These are phyloP conservation scores for Palythoa grandiflora DNA, from an alignment of 92 coral and sea anemone species.

Conservation along the genomic window DNA sequence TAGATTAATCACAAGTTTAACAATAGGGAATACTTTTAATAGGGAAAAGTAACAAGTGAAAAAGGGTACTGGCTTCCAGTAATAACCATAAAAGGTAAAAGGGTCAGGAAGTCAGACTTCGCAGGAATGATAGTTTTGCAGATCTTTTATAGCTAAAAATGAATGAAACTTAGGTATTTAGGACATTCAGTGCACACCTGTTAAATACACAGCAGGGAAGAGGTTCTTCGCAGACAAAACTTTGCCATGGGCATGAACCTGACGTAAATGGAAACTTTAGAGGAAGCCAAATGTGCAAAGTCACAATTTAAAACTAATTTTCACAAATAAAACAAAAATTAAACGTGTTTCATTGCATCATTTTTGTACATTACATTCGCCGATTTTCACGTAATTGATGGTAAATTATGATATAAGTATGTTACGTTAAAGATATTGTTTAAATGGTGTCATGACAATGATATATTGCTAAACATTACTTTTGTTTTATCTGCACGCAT, in stretches of 20 bases:
- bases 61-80: too few relatives aligned
- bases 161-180: neutral
- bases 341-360: neutral
- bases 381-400: neutral
- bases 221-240: constrained; percentile 12
- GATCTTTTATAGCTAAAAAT: neutral
- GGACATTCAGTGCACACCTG: neutral
- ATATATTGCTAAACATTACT: constrained; percentile 40
- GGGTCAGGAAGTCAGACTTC: too few relatives aligned
- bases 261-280: neutral
- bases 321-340: too few relatives aligned
- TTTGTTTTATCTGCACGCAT: neutral
- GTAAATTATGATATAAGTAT: too few relatives aligned
- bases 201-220: constrained; percentile 13
- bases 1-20: too few relatives aligned
- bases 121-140: neutral
- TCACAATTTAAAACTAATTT: too few relatives aligned
- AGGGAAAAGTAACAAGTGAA: too few relatives aligned
- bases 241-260: constrained; percentile 1
- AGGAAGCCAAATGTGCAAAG: neutral
- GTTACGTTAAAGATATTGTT: constrained; percentile 23
- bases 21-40: too few relatives aligned
- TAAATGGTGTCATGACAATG: constrained; percentile 23
- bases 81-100: too few relatives aligned
- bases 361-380: neutral